A percentile compares a stretch with the other conserved stretches of the same genome.
These are phyloP conservation scores for Beroe forskalii DNA, from an alignment of 37 sponge, comb jelly and placozoan genomes.

Conservation along the genomic window DNA sequence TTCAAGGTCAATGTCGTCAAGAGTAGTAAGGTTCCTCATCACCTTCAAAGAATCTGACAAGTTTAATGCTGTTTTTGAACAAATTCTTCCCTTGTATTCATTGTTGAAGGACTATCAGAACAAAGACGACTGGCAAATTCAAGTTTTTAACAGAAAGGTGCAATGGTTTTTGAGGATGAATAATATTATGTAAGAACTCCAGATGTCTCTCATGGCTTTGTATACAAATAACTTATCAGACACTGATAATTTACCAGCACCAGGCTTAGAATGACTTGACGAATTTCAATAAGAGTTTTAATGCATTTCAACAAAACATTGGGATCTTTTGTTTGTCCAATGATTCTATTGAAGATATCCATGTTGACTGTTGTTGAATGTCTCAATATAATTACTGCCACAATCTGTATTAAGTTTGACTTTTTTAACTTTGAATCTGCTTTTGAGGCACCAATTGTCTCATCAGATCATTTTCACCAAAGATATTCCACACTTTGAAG, in stretches of 20 bases:
- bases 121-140: background rate
- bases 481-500: no score
- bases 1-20: background rate
- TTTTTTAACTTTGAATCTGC: no score
- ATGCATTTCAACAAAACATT: background rate
- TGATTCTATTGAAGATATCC: background rate
- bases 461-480: no score
- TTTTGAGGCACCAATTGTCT: no score
- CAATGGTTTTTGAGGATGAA: background rate
- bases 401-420: no score
- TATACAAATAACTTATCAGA: conserved; percentile 6
- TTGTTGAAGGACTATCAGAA: background rate
- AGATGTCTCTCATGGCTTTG: background rate
- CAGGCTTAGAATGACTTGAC: background rate
- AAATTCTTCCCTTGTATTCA: background rate
- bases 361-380: background rate
- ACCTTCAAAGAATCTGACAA: background rate
- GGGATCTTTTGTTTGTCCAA: background rate
- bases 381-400: conserved; percentile 42
- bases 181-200: background rate
- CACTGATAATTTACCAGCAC: background rate
- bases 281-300: background rate
- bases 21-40: background rate
- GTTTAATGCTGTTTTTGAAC: background rate
- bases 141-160: background rate